phyloP scores from a whole-genome alignment of 1,140 invertebrate genomes.

The Spodoptera litura region DNA sequence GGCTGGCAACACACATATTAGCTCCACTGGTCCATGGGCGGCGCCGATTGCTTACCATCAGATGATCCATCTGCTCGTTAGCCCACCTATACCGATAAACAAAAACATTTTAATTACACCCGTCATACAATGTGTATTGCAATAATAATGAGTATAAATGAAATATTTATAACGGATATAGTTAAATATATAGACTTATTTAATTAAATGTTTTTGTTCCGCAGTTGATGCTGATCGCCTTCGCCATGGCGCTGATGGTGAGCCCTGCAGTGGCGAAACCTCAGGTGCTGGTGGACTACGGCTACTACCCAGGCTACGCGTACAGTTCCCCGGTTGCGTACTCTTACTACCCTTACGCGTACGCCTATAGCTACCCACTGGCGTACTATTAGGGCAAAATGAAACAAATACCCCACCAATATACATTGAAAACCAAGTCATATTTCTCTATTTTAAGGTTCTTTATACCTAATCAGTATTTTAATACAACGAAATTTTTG shows the following conservation, averaged over 20 bases:
- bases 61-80: too few relatives aligned
- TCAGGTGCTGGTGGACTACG: slow-evolving; percentile 74
- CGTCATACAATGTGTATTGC: too few relatives aligned
- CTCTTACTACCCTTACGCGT: slow-evolving; percentile 52
- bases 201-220: slow-evolving; percentile 12
- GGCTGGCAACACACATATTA: too few relatives aligned
- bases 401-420: neutral
- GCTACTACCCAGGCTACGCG: slow-evolving; percentile 78
- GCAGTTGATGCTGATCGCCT: slow-evolving; percentile 64
- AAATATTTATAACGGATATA: too few relatives aligned
- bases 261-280: slow-evolving; percentile 69
- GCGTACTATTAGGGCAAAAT: slow-evolving; percentile 52
- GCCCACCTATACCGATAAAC: too few relatives aligned
- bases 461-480: slow-evolving; percentile 6
- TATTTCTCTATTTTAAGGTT: neutral
- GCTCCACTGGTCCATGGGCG: too few relatives aligned
- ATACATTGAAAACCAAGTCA: neutral
- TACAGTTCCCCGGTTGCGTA: slow-evolving; percentile 57
- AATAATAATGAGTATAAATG: too few relatives aligned
- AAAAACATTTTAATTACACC: too few relatives aligned
- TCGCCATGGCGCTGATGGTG: slow-evolving; percentile 66
- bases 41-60: too few relatives aligned
- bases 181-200: too few relatives aligned
- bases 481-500: neutral
- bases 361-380: slow-evolving; percentile 76